phyloP scores from a whole-genome alignment of 1,140 invertebrate species.

The Macrosteles quadrilineatus region DNA sequence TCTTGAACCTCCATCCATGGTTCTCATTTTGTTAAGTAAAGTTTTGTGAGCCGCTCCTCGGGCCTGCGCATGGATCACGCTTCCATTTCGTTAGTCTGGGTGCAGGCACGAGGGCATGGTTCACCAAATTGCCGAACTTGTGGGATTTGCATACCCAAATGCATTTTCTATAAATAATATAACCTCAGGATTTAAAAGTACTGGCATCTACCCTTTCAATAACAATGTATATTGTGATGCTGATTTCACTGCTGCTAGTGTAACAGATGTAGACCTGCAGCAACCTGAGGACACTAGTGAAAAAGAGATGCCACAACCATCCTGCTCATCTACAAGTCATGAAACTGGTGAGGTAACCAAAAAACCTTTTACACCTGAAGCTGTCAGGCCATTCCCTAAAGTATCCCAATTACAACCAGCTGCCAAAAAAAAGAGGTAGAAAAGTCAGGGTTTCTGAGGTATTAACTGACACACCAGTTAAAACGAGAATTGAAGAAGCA shows the following conservation, averaged over 20 bases:
- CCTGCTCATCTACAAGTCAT: neutral
- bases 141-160: conserved; percentile 47
- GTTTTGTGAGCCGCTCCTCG: no score
- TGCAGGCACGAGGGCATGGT: no score
- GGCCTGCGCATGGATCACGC: no score
- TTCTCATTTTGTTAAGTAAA: no score
- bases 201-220: conserved; percentile 48
- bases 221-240: conserved; percentile 44
- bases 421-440: neutral
- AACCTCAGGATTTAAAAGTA: conserved; percentile 41
- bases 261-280: conserved; percentile 45
- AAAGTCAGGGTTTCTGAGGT: conserved; percentile 9
- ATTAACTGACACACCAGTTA: conserved; percentile 28
- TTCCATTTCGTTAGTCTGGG: no score
- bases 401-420: neutral
- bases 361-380: conserved; percentile 20
- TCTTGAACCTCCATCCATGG: no score
- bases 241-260: conserved; percentile 45
- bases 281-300: conserved; percentile 2
- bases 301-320: neutral
- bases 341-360: neutral
- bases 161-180: conserved; percentile 48
- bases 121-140: conserved; percentile 52
- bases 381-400: conserved; percentile 31
- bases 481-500: conserved; percentile 28